Base-by-base conservation (phyloP, 2,797 vertebrate species). In the Fistularia commersonii region DNA sequence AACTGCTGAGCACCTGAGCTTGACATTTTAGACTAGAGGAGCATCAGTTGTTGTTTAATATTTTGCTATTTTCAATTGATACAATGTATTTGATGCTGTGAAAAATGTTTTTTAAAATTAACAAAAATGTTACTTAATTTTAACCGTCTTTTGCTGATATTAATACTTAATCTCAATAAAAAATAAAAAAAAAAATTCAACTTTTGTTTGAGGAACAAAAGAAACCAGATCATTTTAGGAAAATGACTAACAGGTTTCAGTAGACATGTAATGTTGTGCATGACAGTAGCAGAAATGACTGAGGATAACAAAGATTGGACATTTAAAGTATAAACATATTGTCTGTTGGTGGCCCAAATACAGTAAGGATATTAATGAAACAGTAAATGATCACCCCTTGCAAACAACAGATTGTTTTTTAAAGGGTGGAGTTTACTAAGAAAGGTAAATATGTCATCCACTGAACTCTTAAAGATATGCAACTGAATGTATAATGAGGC, bases 21-120 rank as follows among this genome's bases (percentile, higher is more conserved):
- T 65, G 62, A 76, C 65, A 77, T 72, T 64, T 72, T 40, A 57
- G 51, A 47, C 7, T 11, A 10, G 37, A 51, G 8, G 61, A 52
- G 45, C 43, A 63, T 8, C n/a, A 40, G 8, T 12, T 1, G 8
- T 12, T 1, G 9, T 40, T 32, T 49, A n/a, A 54, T 5, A 0
- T 47, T 11, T 55, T 33, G 8, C 1, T 11, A 11, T 39, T 39
- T 46, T 13, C 46, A 15, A 0, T 12, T 35, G 33, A 58, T n/a
- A 8, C 8, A 39, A 54, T 2, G 0, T 31, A 48, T 38, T 36
- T 41, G 48, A 74, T 14, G 32, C 34, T 35, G 40, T 46, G 15
- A 48, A 58, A 48, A 54, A 23, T 23, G 23, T 23, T 23, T 23
- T 23, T 4, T 23, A 23, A 23, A 23, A 23, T 23, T 23, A 23